Conservation (phyloP, 2,113 vertebrate species). For the Taurulus bubalis region DNA sequence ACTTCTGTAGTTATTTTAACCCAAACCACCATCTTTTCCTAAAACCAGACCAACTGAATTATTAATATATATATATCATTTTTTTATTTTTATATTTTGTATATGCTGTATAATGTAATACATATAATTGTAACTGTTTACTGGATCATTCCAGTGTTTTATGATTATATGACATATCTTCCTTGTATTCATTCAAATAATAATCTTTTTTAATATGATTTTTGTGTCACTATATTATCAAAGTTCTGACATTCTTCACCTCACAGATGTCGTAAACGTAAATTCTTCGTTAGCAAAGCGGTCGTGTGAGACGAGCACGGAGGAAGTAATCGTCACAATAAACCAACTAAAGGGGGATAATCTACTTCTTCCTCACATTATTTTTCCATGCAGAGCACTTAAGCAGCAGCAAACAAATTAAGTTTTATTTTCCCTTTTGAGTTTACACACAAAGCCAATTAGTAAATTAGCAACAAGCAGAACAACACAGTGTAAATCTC, state of each 20-base stretch:
- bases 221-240: no score
- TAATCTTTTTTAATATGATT: no score
- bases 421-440: conserved; percentile 42
- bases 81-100: no score
- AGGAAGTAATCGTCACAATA: conserved; percentile 6
- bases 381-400: conserved; percentile 4
- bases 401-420: conserved; percentile 25
- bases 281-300: no score
- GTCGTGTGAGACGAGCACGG: neutral
- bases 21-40: no score
- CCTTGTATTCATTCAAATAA: no score
- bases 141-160: neutral
- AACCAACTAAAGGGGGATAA: conserved; percentile 20
- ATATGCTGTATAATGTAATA: no score
- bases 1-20: no score
- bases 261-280: neutral
- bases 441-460: conserved; percentile 49
- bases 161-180: neutral
- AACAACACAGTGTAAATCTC: conserved; percentile 47
- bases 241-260: no score
- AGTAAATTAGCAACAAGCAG: conserved; percentile 52
- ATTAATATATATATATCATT: no score
- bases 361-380: conserved; percentile 24
- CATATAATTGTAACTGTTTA: no score
- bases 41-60: no score